Conservation (phyloP, 2,113 vertebrate genomes). For the Calypte anna region DNA sequence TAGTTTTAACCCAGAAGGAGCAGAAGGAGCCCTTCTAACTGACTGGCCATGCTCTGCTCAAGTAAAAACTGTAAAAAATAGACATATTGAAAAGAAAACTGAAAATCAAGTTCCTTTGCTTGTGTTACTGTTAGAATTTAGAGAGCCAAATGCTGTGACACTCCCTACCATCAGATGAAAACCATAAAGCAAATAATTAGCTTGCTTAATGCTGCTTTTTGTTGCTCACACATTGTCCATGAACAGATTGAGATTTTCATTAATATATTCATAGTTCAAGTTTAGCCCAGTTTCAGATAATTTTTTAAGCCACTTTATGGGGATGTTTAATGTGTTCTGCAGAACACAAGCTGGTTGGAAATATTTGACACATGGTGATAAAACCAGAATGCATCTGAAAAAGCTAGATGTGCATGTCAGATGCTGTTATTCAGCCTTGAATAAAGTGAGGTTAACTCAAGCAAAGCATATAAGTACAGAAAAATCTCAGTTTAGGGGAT, state of each 20-base stretch:
- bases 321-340: background rate
- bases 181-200: background rate
- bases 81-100: background rate
- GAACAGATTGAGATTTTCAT: slow-evolving; percentile 48
- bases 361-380: background rate
- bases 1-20: background rate
- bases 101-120: background rate
- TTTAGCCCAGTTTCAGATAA: background rate
- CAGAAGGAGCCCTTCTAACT: background rate
- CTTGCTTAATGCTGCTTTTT: slow-evolving; percentile 19
- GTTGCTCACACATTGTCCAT: background rate
- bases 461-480: background rate
- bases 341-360: background rate
- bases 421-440: background rate
- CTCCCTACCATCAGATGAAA: background rate
- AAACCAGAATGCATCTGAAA: background rate
- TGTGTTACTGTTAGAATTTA: background rate
- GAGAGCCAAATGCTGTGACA: background rate
- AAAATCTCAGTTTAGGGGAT: background rate
- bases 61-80: background rate
- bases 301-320: slow-evolving; percentile 3
- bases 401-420: background rate
- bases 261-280: slow-evolving; percentile 38
- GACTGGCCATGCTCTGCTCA: background rate
- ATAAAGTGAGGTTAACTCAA: background rate